A percentile compares a stretch with the other conserved stretches of the same genome.
These are phyloP conservation scores for Oncorhynchus kisutch DNA, from an alignment of 2,113 vertebrate species.

Conservation along the genomic window DNA sequence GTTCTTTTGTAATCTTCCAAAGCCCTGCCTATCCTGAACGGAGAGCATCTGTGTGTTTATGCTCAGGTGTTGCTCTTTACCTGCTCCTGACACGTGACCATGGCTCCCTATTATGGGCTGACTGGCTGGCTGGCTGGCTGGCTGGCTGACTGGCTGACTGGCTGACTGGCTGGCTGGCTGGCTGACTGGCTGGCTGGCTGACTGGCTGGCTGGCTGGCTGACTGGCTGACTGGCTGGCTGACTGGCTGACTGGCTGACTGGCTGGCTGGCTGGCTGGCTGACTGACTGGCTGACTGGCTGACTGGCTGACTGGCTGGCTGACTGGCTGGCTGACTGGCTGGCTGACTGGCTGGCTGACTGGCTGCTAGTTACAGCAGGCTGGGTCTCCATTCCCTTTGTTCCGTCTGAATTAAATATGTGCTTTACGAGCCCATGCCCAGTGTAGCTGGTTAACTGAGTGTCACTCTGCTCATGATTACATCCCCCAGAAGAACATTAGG, in stretches of 20 bases:
- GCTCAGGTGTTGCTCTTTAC: neutral
- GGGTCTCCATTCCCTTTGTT: neutral
- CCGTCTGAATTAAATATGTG: slow-evolving; percentile 43
- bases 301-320: neutral
- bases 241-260: neutral
- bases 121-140: neutral
- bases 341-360: neutral
- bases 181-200: neutral
- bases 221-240: neutral
- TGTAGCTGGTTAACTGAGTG: slow-evolving; percentile 56
- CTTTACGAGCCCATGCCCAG: slow-evolving; percentile 29
- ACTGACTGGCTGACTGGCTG: neutral
- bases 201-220: neutral
- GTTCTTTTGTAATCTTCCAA: too few relatives aligned
- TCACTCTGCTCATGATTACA: slow-evolving; percentile 51
- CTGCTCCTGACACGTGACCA: neutral
- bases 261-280: neutral
- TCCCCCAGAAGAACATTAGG: slow-evolving; percentile 37
- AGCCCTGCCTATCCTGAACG: too few relatives aligned
- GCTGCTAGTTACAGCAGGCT: neutral
- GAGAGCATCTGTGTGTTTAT: neutral
- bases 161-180: neutral
- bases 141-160: neutral
- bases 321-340: neutral
- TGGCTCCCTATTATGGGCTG: too few relatives aligned